phyloP scores from a whole-genome alignment of 2,113 vertebrate genomes.

The Zingel zingel region DNA sequence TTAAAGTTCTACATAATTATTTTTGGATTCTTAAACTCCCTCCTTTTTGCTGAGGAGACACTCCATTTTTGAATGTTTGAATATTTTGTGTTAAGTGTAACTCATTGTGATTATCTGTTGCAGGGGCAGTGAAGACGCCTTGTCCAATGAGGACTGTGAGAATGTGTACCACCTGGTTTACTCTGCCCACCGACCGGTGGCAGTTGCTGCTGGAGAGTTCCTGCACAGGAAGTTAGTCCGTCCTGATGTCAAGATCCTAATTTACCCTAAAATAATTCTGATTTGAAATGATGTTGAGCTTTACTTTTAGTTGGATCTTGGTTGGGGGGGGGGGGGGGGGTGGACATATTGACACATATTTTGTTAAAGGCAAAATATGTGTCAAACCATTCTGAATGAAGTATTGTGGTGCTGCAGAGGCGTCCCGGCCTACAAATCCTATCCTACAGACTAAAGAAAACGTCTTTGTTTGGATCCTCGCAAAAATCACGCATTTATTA shows the following conservation, averaged over 20 bases:
- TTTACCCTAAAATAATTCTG: not conserved
- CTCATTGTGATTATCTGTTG: conserved; percentile 52
- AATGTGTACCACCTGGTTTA: conserved; percentile 99
- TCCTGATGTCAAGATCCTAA: no score
- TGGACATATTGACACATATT: no score
- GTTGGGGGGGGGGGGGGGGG: no score
- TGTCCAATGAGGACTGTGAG: conserved; percentile 99
- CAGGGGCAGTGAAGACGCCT: conserved; percentile 98
- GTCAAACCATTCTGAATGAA: no score
- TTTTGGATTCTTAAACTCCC: not conserved
- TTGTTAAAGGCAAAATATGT: no score
- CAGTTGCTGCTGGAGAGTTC: conserved; percentile 97
- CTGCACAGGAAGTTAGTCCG: conserved; percentile 97
- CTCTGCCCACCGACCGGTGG: conserved; percentile 97
- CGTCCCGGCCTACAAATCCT: no score
- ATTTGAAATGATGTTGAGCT: not conserved
- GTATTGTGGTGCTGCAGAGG: no score
- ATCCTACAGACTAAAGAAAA: no score
- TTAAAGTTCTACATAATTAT: not conserved
- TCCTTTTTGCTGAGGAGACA: not conserved
- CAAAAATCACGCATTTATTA: no score
- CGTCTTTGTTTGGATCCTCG: no score
- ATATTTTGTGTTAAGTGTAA: not conserved
- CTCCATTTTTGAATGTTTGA: not conserved
- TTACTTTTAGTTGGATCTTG: not conserved